Evolutionary conservation across 2,888 invertebrate genomes (phyloP).

Genomic region (Drosophila anceps): DNA sequence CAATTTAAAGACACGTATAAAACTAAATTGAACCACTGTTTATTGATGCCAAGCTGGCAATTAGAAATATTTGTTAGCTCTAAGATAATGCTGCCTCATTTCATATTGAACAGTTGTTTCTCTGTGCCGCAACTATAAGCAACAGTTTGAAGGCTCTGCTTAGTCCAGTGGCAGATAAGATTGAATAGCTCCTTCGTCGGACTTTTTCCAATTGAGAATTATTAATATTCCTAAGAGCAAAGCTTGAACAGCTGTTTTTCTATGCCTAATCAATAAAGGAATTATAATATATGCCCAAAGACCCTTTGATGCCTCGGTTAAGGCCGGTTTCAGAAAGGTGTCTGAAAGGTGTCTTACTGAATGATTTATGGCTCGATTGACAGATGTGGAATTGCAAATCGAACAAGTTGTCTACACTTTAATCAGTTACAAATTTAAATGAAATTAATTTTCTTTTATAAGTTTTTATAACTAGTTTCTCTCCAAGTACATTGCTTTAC

Average conservation of each 20-base stretch:
- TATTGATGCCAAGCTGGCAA: neutral
- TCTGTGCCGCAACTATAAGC: neutral
- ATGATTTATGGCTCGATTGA: neutral
- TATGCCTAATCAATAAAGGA: neutral
- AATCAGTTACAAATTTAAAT: neutral
- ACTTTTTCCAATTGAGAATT: neutral
- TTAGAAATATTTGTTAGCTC: neutral
- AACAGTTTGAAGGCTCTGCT: no score
- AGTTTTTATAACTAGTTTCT: neutral
- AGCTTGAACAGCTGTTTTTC: neutral
- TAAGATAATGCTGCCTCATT: neutral
- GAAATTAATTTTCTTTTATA: neutral
- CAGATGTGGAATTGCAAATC: neutral
- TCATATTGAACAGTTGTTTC: neutral
- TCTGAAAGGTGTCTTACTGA: neutral
- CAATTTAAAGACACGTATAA: no score
- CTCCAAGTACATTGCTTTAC: neutral
- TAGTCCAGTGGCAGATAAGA: neutral
- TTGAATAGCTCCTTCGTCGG: accelerated
- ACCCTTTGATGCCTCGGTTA: neutral
- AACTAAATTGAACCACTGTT: neutral
- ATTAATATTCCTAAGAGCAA: neutral
- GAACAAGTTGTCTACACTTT: neutral
- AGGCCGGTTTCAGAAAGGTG: neutral
- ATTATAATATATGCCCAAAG: neutral